Percentiles rank a stretch among this genome's conserved stretches.
phyloP scores from a whole-genome alignment of 2,888 invertebrate species.

The Agrochola lota region DNA sequence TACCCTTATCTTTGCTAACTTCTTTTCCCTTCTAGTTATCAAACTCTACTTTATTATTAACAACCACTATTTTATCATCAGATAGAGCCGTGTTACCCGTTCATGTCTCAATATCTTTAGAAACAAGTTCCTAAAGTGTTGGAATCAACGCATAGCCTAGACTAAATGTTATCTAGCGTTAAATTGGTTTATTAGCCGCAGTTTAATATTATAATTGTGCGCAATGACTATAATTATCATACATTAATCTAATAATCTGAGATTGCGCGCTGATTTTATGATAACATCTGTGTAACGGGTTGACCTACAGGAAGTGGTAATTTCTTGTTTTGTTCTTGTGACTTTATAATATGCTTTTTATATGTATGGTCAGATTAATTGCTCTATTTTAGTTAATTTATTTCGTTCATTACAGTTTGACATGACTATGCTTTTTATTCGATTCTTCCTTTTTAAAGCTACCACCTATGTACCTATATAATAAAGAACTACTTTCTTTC shows the following conservation, averaged over 20 bases:
- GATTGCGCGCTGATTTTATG: slow-evolving; percentile 54
- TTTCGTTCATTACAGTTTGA: background rate
- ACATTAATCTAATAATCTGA: slow-evolving; percentile 60
- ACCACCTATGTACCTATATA: background rate
- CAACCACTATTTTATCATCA: background rate
- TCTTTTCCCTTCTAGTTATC: background rate
- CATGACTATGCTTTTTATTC: background rate
- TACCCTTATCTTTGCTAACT: background rate
- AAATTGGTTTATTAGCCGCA: slow-evolving; percentile 50
- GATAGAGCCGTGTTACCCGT: slow-evolving; percentile 6
- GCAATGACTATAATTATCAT: slow-evolving; percentile 61
- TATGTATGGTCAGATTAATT: slow-evolving; percentile 26
- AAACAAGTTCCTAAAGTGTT: slow-evolving; percentile 32
- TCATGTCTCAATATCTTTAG: slow-evolving; percentile 32
- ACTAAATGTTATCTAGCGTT: slow-evolving; percentile 50
- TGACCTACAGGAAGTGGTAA: slow-evolving; percentile 53
- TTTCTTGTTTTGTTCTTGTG: slow-evolving; percentile 47
- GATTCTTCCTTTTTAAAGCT: background rate
- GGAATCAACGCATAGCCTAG: slow-evolving; percentile 17
- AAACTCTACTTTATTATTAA: background rate
- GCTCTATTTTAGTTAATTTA: slow-evolving; percentile 21
- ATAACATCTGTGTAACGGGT: slow-evolving; percentile 51
- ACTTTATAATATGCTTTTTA: slow-evolving; percentile 23
- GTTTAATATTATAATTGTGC: slow-evolving; percentile 58
- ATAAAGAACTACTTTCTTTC: background rate